A percentile compares a stretch with the other conserved stretches of the same genome.
These are phyloP conservation scores for Monarcha castaneiventris DNA, from an alignment of 2,113 vertebrate species.

Conservation along the genomic window DNA sequence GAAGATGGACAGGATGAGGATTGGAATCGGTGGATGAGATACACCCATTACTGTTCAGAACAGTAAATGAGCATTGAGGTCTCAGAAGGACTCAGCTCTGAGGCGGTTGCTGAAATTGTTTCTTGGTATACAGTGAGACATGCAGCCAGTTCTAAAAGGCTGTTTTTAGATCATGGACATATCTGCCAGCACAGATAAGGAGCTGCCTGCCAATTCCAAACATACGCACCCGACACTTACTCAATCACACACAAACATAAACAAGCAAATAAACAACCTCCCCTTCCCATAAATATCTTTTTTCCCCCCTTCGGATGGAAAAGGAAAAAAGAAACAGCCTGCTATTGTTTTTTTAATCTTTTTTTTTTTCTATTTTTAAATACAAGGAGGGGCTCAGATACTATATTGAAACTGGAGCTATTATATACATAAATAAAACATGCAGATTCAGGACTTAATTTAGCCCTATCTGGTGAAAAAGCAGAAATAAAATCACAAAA, in stretches of 20 bases:
- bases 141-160: conserved; percentile 30
- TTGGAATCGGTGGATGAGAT: not conserved
- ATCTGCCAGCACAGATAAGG: conserved; percentile 59
- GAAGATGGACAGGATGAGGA: not conserved
- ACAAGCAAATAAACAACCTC: conserved; percentile 40
- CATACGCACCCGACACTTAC: not conserved
- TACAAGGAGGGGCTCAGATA: not conserved
- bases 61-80: not conserved
- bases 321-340: not conserved
- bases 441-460: not conserved
- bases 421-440: not conserved
- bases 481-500: not conserved
- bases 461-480: not conserved
- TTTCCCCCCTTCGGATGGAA: not conserved
- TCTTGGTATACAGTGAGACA: conserved; percentile 16
- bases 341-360: not conserved
- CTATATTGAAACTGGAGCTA: not conserved
- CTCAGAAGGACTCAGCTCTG: not conserved
- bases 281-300: not conserved
- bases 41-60: not conserved
- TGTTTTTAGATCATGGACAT: conserved; percentile 56
- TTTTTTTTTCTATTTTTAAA: not conserved
- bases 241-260: conserved; percentile 52
- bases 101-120: conserved; percentile 18
- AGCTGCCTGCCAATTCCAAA: conserved; percentile 49